A percentile compares a stretch with the other conserved stretches of the same genome.
These are phyloP conservation scores for Haliclona indistincta DNA, from an alignment of 37 sponge, comb jelly and placozoan species.

Conservation along the genomic window DNA sequence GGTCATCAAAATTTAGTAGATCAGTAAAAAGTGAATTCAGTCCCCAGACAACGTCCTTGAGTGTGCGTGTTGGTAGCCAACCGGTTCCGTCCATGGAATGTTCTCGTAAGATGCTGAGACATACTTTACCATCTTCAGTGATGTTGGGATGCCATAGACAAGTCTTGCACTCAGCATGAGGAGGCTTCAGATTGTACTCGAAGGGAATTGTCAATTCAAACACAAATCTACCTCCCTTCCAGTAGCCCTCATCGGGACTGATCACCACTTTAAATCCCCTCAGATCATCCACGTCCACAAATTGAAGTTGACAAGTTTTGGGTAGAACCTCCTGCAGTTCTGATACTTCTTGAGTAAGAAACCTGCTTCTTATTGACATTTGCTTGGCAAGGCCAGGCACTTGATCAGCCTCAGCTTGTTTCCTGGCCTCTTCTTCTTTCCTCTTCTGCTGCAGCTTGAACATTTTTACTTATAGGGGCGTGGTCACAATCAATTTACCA, in stretches of 20 bases:
- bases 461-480: slow-evolving; percentile 26
- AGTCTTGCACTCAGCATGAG: slow-evolving; percentile 53
- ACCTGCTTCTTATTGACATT: slow-evolving; percentile 68
- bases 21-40: slow-evolving; percentile 78
- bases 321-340: slow-evolving; percentile 53
- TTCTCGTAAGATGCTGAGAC: slow-evolving; percentile 79
- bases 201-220: slow-evolving; percentile 60
- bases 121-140: slow-evolving; percentile 79
- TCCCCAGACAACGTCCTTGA: slow-evolving; percentile 81
- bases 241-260: slow-evolving; percentile 77
- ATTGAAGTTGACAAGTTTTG: slow-evolving; percentile 48
- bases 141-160: slow-evolving; percentile 88
- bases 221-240: slow-evolving; percentile 73
- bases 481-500: background rate
- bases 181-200: slow-evolving; percentile 81
- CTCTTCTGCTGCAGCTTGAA: slow-evolving; percentile 77
- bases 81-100: slow-evolving; percentile 74
- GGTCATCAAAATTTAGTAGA: slow-evolving; percentile 79
- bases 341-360: slow-evolving; percentile 66
- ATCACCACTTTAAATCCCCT: slow-evolving; percentile 58
- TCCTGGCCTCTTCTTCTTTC: slow-evolving; percentile 57
- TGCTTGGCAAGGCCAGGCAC: slow-evolving; percentile 39
- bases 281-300: slow-evolving; percentile 68
- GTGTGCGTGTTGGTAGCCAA: slow-evolving; percentile 78
- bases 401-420: slow-evolving; percentile 20